Conservation (phyloP, 2,113 vertebrate species). For the Pelvicachromis taeniatus region DNA sequence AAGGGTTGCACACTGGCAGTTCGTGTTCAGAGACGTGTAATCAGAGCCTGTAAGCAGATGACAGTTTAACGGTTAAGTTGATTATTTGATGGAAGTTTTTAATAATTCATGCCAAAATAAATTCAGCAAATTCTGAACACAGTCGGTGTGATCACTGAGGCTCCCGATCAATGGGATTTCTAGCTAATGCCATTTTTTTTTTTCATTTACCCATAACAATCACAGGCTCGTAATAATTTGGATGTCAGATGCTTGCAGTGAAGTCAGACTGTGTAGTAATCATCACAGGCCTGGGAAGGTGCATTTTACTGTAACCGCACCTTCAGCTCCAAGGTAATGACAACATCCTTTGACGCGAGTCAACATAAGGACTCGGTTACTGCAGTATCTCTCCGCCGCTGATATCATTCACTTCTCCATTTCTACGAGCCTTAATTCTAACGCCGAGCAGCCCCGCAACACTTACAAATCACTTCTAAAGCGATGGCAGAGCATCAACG, state of each 20-base stretch:
- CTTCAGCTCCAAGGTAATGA: constrained; percentile 65
- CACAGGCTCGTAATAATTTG: background rate
- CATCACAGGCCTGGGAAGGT: background rate
- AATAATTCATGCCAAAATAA: constrained; percentile 3
- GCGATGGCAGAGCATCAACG: constrained; percentile 1
- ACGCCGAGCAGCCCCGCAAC: background rate
- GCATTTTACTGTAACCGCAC: constrained; percentile 58
- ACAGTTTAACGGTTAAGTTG: background rate
- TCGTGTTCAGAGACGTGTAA: background rate
- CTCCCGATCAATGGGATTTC: background rate
- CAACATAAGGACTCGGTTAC: constrained; percentile 50
- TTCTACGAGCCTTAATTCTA: background rate
- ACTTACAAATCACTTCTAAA: constrained; percentile 18
- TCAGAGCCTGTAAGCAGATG: background rate
- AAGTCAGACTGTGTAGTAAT: background rate
- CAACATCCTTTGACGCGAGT: constrained; percentile 65
- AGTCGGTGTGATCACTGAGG: background rate
- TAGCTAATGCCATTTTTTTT: background rate
- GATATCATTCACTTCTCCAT: constrained; percentile 44
- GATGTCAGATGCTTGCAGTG: background rate
- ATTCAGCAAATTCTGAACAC: background rate
- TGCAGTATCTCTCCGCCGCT: constrained; percentile 52
- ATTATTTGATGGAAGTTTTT: background rate
- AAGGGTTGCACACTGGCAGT: background rate
- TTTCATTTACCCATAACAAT: background rate